A percentile compares a stretch with the other conserved stretches of the same genome.
These are phyloP conservation scores for Nasonia oneida DNA, from an alignment of 2,888 invertebrate genomes.

Conservation along the genomic window DNA sequence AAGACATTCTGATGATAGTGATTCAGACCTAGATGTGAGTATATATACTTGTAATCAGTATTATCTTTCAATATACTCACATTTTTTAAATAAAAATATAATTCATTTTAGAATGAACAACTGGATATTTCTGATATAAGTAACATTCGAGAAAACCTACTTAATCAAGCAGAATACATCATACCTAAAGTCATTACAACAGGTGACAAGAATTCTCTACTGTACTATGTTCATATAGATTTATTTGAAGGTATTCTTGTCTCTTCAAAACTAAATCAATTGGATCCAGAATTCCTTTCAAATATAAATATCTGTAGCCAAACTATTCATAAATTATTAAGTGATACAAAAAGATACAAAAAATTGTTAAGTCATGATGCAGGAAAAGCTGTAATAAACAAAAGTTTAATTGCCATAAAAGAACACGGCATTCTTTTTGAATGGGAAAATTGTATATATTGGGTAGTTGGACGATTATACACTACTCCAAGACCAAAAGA, in stretches of 20 bases:
- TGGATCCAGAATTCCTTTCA: slow-evolving; percentile 83
- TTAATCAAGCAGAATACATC: slow-evolving; percentile 86
- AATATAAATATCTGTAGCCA: slow-evolving; percentile 88
- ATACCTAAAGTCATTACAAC: slow-evolving; percentile 83
- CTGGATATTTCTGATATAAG: slow-evolving; percentile 85
- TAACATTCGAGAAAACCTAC: slow-evolving; percentile 86
- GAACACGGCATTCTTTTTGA: slow-evolving; percentile 92
- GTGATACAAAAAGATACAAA: slow-evolving; percentile 85
- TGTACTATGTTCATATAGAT: slow-evolving; percentile 89
- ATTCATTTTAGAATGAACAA: slow-evolving; percentile 83
- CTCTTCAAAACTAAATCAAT: slow-evolving; percentile 78
- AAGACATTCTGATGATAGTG: slow-evolving; percentile 85
- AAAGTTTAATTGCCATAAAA: slow-evolving; percentile 88
- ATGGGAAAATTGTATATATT: slow-evolving; percentile 84
- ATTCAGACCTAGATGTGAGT: slow-evolving; percentile 87
- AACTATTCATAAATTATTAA: slow-evolving; percentile 86
- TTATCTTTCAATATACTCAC: slow-evolving; percentile 14
- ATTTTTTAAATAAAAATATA: slow-evolving; percentile 2
- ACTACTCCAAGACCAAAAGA: slow-evolving; percentile 88
- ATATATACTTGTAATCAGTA: background rate
- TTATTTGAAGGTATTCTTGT: slow-evolving; percentile 86
- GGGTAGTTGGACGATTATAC: slow-evolving; percentile 91
- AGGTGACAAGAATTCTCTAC: slow-evolving; percentile 87
- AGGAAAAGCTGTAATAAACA: slow-evolving; percentile 83
- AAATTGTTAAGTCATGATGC: slow-evolving; percentile 81